These are phyloP conservation scores for Ammodramus savannarum DNA, from an alignment of 2,113 vertebrate species.

Conservation along the genomic window DNA sequence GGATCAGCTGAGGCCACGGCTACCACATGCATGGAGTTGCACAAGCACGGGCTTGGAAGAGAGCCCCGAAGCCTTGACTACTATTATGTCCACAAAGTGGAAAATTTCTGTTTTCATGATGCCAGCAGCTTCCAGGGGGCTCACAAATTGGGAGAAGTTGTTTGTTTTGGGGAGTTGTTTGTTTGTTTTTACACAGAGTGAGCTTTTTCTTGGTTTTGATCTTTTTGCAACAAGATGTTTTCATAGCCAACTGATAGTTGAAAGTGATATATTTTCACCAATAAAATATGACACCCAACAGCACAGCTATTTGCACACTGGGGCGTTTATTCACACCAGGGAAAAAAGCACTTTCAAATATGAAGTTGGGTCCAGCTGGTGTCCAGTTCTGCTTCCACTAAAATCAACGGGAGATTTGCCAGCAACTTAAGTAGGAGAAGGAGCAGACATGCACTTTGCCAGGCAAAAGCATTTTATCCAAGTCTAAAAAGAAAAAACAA, in stretches of 20 bases:
- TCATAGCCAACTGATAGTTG: neutral
- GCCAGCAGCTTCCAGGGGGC: neutral
- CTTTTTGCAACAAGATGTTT: neutral
- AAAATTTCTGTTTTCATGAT: neutral
- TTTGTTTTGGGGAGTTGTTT: neutral
- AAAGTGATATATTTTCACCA: conserved; percentile 1
- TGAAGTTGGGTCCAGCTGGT: neutral
- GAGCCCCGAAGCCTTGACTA: neutral
- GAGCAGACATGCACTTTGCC: neutral
- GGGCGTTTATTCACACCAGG: neutral
- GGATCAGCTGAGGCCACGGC: neutral
- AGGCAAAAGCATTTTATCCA: neutral
- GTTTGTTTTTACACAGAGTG: neutral
- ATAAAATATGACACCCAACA: neutral
- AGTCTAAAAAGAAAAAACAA: neutral
- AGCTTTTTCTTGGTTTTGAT: conserved; percentile 9
- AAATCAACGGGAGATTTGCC: neutral
- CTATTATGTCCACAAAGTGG: neutral
- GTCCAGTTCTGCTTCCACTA: conserved; percentile 1
- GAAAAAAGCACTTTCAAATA: neutral
- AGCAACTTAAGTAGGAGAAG: neutral
- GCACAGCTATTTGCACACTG: neutral
- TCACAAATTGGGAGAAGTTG: rapidly evolving
- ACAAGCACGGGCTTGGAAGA: neutral
- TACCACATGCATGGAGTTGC: neutral